Percentiles rank a stretch among this genome's conserved stretches.
phyloP scores from a whole-genome alignment of 2,113 vertebrate genomes.

The Corythoichthys intestinalis region DNA sequence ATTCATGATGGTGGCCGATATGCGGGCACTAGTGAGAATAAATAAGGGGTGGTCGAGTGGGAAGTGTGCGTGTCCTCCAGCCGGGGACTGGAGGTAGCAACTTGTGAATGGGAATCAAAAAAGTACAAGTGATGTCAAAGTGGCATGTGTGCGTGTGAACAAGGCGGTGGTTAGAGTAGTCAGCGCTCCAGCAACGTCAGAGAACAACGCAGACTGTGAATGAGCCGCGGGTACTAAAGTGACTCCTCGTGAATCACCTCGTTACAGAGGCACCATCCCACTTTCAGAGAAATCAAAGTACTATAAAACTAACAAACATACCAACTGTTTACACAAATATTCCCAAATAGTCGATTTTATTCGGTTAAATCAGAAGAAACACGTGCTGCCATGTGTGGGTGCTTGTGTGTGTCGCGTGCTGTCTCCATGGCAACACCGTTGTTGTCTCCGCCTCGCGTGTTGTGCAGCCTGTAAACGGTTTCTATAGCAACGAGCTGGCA shows the following conservation, averaged over 20 bases:
- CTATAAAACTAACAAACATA: background rate
- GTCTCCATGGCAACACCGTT: conserved; percentile 77
- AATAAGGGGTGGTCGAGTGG: conserved; percentile 50
- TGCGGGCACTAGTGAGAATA: conserved; percentile 47
- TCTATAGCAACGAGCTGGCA: conserved; percentile 59
- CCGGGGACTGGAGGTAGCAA: conserved; percentile 31
- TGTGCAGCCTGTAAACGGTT: conserved; percentile 80
- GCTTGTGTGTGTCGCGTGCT: conserved; percentile 67
- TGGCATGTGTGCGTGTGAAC: conserved; percentile 21
- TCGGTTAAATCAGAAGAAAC: background rate
- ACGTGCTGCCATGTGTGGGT: conserved; percentile 30
- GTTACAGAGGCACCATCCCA: background rate
- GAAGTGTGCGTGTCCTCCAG: conserved; percentile 20
- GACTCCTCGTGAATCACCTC: conserved; percentile 7
- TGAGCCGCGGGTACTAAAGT: conserved; percentile 42
- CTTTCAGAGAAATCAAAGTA: background rate
- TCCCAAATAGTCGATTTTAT: background rate
- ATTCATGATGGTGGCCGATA: conserved; percentile 64
- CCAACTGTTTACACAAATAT: background rate
- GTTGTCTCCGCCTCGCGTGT: conserved; percentile 78
- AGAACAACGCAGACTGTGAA: conserved; percentile 28
- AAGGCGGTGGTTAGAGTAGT: background rate
- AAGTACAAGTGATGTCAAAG: conserved; percentile 48
- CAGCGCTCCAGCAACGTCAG: conserved; percentile 1
- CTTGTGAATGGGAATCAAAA: conserved; percentile 30